These are phyloP conservation scores for Anoncus sp. DNA, from an alignment of 2,888 invertebrate species.

Conservation along the genomic window DNA sequence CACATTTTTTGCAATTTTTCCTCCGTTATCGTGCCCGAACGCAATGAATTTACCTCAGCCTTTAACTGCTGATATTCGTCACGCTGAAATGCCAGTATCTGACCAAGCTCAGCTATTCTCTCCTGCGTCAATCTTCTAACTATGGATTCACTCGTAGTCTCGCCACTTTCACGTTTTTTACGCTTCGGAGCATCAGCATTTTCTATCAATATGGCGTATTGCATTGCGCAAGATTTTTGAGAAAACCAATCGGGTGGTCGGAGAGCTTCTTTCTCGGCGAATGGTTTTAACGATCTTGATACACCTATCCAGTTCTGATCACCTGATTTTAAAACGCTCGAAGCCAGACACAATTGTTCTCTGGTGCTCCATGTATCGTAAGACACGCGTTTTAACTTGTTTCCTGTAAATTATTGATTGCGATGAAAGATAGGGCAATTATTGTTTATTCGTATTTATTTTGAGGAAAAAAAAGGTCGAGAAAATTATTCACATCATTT, in stretches of 20 bases:
- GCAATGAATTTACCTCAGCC: constrained; percentile 86
- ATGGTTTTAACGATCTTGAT: constrained; percentile 90
- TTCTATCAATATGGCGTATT: constrained; percentile 92
- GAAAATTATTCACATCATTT: too few relatives aligned
- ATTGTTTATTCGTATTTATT: too few relatives aligned
- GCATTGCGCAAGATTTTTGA: constrained; percentile 95
- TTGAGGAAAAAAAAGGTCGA: too few relatives aligned
- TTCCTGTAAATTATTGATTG: constrained; percentile 68
- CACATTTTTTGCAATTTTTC: constrained; percentile 91
- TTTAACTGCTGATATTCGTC: constrained; percentile 90
- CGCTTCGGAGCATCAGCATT: constrained; percentile 94
- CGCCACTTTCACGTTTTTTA: constrained; percentile 90
- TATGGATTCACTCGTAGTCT: constrained; percentile 92
- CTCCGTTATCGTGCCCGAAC: constrained; percentile 87
- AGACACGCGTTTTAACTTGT: constrained; percentile 88
- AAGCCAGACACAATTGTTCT: constrained; percentile 94
- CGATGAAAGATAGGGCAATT: too few relatives aligned
- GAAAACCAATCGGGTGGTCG: constrained; percentile 95
- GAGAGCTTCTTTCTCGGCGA: constrained; percentile 87
- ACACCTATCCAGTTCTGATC: constrained; percentile 97
- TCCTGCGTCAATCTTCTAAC: constrained; percentile 91
- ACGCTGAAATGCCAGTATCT: constrained; percentile 88
- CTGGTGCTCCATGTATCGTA: constrained; percentile 94
- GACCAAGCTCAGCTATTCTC: constrained; percentile 90
- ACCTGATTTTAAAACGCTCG: constrained; percentile 92